A percentile compares a stretch with the other conserved stretches of the same genome.
Conservation (phyloP, 1,140 invertebrate species). For the Drosophila setifemur region DNA sequence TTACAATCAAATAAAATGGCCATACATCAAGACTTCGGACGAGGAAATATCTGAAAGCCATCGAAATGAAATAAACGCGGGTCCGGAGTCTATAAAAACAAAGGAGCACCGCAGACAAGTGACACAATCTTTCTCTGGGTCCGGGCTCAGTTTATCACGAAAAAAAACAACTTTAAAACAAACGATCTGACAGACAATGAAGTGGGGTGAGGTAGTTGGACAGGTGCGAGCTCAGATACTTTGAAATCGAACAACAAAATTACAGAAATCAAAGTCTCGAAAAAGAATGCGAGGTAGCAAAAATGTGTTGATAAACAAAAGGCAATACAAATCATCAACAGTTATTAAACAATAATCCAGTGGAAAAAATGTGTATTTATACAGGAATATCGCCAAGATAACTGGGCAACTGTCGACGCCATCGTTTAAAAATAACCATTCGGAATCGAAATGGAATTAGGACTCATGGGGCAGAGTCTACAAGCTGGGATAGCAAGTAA, state of each 20-base stretch:
- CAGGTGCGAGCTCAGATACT: neutral
- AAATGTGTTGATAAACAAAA: slow-evolving; percentile 6
- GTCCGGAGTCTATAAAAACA: slow-evolving; percentile 19
- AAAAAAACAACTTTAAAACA: slow-evolving; percentile 13
- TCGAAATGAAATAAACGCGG: slow-evolving; percentile 45
- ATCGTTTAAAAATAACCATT: slow-evolving; percentile 60
- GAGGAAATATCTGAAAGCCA: slow-evolving; percentile 46
- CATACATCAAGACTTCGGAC: slow-evolving; percentile 52
- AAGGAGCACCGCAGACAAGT: slow-evolving; percentile 49
- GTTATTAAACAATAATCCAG: slow-evolving; percentile 70
- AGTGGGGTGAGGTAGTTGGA: neutral
- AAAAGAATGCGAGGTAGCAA: neutral
- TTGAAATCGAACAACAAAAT: neutral
- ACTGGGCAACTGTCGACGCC: slow-evolving; percentile 49
- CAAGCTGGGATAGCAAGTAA: neutral
- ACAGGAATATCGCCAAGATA: slow-evolving; percentile 45
- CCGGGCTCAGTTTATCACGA: slow-evolving; percentile 20
- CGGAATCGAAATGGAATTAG: slow-evolving; percentile 21
- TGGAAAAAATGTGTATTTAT: slow-evolving; percentile 36
- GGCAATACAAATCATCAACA: slow-evolving; percentile 51
- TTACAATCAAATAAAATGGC: slow-evolving; percentile 56
- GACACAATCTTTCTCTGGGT: slow-evolving; percentile 45
- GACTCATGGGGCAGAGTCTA: slow-evolving; percentile 2
- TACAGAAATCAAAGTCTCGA: slow-evolving; percentile 8
- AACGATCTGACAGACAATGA: slow-evolving; percentile 12